Evolutionary conservation across 2,797 vertebrate species (phyloP).

Genomic region (Sebastes oblongus): DNA sequence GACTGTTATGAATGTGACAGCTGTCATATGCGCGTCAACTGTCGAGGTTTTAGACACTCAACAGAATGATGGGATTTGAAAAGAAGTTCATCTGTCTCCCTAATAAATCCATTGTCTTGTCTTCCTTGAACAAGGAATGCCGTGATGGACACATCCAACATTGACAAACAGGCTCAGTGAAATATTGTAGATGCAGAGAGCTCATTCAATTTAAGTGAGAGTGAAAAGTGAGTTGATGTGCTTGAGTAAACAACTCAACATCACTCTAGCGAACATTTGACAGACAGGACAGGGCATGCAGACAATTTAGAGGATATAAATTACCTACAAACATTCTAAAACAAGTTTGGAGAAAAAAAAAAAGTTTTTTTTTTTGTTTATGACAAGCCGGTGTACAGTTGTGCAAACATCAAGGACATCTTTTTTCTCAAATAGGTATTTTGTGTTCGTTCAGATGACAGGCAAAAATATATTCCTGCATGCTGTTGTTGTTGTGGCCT

Average conservation of each 20-base stretch:
- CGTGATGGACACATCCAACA: conserved; percentile 78
- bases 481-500: conserved; percentile 55
- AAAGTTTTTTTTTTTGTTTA: conserved; percentile 24
- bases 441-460: conserved; percentile 66
- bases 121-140: conserved; percentile 68
- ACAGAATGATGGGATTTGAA: conserved; percentile 77
- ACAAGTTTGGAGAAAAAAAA: conserved; percentile 49
- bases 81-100: conserved; percentile 80
- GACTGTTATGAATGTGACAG: conserved; percentile 76
- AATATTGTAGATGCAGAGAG: conserved; percentile 65
- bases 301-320: conserved; percentile 75
- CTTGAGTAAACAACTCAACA: conserved; percentile 78
- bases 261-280: conserved; percentile 66
- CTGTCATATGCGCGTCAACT: conserved; percentile 79
- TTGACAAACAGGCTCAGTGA: conserved; percentile 63
- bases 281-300: conserved; percentile 72
- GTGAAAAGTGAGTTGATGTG: conserved; percentile 82
- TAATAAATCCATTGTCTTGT: conserved; percentile 82
- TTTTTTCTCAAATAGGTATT: conserved; percentile 65
- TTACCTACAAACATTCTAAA: conserved; percentile 68
- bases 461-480: conserved; percentile 70
- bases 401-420: conserved; percentile 54
- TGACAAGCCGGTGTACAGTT: conserved; percentile 56
- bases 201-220: conserved; percentile 80
- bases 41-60: conserved; percentile 73